Base-by-base conservation (phyloP, 2,113 vertebrate genomes). In the Neogale vison region DNA sequence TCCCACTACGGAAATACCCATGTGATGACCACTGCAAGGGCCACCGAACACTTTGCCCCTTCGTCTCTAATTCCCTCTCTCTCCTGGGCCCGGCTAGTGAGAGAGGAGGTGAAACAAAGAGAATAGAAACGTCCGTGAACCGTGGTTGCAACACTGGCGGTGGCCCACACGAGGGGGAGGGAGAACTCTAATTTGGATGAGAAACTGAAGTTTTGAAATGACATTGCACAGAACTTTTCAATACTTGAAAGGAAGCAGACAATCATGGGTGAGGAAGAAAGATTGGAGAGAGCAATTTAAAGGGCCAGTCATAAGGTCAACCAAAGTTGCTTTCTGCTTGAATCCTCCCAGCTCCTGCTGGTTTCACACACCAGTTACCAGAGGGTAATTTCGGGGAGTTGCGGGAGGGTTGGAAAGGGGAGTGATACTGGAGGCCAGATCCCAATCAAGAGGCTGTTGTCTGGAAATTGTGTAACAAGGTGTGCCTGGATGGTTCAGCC, bases 141-240 rank as follows among this genome's bases (percentile, higher is more conserved):
- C 6, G 13, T 26, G 15, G 34, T 59, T 86, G 18, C 45, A 74
- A 71, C 61, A 59, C 81, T 71, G 26, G 36, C 23, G 74, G 31
- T 17, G 7, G 15, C 42, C 42, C 74, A 86, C 7, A 67, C 72
- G 57, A 34, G 34, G n/a, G 23, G 21, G 67, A 76, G 57, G 79
- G 88, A 93, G 50, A 83, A 45, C 80, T 74, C 84, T 7, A 34
- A 76, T 69, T 93, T 81, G 57, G 36, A n/a, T 57, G 81, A 90
- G 74, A 96, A 95, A 80, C 26, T 91, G 26, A 94, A 88, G n/a
- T 76, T 90, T 88, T 88, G 47, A 29, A 87, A 39, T 81, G 87
- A 72, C 14, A 77, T 47, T 84, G 50, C 34, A 67, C 71, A 84
- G 89, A 63, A 89, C 34, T 61, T 89, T 93, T 94, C 81, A 95